A percentile compares a stretch with the other conserved stretches of the same genome.
Evolutionary conservation across 2,797 vertebrate genomes (phyloP).

Genomic region (Lemur catta): DNA sequence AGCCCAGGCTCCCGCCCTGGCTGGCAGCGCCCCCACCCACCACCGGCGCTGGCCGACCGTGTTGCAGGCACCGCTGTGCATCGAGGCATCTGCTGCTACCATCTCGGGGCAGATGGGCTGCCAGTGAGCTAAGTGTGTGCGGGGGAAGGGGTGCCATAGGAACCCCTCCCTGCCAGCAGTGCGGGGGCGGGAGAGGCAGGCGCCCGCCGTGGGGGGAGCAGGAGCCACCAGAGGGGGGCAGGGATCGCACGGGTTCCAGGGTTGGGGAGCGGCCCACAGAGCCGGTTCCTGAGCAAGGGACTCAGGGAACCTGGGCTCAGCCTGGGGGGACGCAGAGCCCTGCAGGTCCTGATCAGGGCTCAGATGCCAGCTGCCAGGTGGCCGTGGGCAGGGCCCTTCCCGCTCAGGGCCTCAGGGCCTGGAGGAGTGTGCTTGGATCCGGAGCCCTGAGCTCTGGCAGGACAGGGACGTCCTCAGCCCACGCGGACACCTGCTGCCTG

Average conservation of each 20-base stretch:
- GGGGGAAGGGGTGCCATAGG: slow-evolving; percentile 71
- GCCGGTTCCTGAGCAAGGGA: not conserved
- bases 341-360: not conserved
- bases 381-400: not conserved
- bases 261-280: not conserved
- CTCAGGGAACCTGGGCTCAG: not conserved
- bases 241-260: not conserved
- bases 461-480: not conserved
- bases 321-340: not conserved
- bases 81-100: slow-evolving; percentile 77
- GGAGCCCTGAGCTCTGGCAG: not conserved
- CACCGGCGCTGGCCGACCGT: slow-evolving; percentile 63
- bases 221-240: not conserved
- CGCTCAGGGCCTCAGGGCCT: accelerated
- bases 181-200: slow-evolving; percentile 53
- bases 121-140: slow-evolving; percentile 61
- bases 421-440: not conserved
- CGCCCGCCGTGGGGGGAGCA: not conserved
- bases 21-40: not conserved
- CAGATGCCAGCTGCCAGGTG: accelerated
- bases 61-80: slow-evolving; percentile 65
- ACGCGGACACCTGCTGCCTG: not conserved
- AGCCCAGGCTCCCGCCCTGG: not conserved
- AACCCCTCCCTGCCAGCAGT: slow-evolving; percentile 62
- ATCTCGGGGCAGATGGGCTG: slow-evolving; percentile 71